These are phyloP conservation scores for Diplodus sargus DNA, from an alignment of 2,797 vertebrate genomes.

Conservation along the genomic window DNA sequence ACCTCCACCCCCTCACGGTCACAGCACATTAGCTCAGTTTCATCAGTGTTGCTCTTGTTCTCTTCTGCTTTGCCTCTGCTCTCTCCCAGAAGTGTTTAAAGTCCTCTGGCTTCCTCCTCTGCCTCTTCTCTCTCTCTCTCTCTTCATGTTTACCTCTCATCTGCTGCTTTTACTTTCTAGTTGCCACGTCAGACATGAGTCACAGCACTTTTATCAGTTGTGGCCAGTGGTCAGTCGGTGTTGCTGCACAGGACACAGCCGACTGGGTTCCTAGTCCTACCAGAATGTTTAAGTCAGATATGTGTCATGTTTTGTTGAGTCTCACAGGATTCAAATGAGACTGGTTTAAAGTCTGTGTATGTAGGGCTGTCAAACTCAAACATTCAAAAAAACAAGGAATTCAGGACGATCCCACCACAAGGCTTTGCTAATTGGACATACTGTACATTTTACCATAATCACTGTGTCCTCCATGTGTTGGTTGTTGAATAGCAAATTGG, in stretches of 20 bases:
- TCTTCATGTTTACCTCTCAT: conserved; percentile 13
- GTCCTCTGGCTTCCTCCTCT: conserved; percentile 31
- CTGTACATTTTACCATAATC: neutral
- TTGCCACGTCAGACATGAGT: conserved; percentile 7
- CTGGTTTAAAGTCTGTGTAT: neutral
- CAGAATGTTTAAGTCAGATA: neutral
- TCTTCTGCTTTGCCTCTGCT: conserved; percentile 46
- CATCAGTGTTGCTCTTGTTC: conserved; percentile 51
- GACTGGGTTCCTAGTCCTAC: neutral
- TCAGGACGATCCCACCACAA: neutral
- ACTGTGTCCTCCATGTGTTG: neutral
- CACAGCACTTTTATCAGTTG: conserved; percentile 6
- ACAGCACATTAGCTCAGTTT: conserved; percentile 72
- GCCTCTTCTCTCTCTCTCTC: conserved; percentile 1
- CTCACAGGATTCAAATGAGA: neutral
- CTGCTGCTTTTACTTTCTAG: conserved; percentile 6
- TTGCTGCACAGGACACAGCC: conserved; percentile 19
- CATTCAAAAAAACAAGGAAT: neutral
- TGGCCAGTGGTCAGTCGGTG: neutral
- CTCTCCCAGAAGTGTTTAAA: conserved; percentile 31
- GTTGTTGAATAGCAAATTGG: conserved; percentile 12
- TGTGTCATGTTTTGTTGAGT: neutral
- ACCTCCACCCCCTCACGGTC: conserved; percentile 43
- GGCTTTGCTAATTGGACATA: conserved; percentile 2
- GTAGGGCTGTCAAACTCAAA: neutral